Conservation (phyloP, 2,888 invertebrate species). For the Neocrepidodera transversa region DNA sequence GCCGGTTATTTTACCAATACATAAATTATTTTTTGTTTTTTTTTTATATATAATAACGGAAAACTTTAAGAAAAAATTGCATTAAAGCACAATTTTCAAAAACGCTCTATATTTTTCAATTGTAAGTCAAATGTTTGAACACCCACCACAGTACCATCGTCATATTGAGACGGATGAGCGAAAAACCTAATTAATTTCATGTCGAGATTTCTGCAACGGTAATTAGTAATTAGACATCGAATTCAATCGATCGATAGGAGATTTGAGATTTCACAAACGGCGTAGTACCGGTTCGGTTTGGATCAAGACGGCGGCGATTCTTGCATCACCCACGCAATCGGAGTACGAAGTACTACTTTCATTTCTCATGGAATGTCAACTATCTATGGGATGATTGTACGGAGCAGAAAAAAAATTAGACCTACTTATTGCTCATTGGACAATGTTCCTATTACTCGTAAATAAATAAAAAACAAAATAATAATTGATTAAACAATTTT, state of each 20-base stretch:
- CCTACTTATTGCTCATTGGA: slow-evolving; percentile 1
- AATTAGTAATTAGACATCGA: slow-evolving; percentile 27
- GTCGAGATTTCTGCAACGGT: slow-evolving; percentile 21
- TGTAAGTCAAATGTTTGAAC: no score
- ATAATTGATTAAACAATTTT: no score
- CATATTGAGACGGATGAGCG: background rate
- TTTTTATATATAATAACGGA: no score
- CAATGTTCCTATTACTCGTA: no score
- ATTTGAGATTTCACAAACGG: slow-evolving; percentile 29
- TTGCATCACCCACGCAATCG: slow-evolving; percentile 19
- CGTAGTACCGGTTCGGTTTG: slow-evolving; percentile 26
- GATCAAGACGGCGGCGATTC: background rate
- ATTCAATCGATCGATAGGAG: slow-evolving; percentile 26
- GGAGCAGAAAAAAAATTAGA: slow-evolving; percentile 2
- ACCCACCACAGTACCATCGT: no score
- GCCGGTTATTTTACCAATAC: no score
- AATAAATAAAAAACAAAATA: no score
- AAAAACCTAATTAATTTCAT: slow-evolving; percentile 19
- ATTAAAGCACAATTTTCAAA: no score
- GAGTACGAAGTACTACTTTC: slow-evolving; percentile 21
- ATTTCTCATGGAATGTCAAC: slow-evolving; percentile 16
- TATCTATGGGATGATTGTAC: slow-evolving; percentile 2
- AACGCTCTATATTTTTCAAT: no score
- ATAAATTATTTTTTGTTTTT: no score
- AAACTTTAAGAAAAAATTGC: no score